These are phyloP conservation scores for Todiramphus saurophagus DNA, from an alignment of 2,113 vertebrate genomes.

Conservation along the genomic window DNA sequence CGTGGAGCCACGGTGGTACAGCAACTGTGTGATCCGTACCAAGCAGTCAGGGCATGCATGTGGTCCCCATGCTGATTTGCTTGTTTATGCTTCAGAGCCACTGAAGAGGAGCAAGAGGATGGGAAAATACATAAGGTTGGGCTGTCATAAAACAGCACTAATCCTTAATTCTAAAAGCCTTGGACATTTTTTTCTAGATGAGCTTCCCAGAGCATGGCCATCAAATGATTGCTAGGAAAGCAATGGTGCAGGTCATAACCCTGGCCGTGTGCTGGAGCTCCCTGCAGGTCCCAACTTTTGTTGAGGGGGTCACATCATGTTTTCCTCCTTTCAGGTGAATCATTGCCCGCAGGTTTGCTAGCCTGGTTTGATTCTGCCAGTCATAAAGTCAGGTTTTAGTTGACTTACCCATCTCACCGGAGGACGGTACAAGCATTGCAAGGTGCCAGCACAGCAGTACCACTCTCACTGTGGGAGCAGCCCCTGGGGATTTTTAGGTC, in stretches of 20 bases:
- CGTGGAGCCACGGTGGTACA: not conserved
- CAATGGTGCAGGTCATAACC: conserved; percentile 50
- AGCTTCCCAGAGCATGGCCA: not conserved
- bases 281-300: not conserved
- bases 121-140: conserved; percentile 75
- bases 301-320: not conserved
- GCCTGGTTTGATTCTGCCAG: not conserved
- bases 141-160: conserved; percentile 76
- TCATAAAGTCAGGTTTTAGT: not conserved
- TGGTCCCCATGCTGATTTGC: not conserved
- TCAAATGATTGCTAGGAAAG: conserved; percentile 3
- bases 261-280: not conserved
- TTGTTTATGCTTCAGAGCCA: conserved; percentile 14
- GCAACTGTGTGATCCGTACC: fast-evolving
- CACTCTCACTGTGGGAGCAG: not conserved
- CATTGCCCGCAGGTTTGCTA: not conserved
- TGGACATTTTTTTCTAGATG: conserved; percentile 70
- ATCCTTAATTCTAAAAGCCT: conserved; percentile 65
- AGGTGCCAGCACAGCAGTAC: not conserved
- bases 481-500: not conserved
- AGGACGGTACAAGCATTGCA: not conserved
- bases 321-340: not conserved
- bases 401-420: not conserved
- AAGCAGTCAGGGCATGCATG: not conserved
- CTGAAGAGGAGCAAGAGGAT: conserved; percentile 52